phyloP scores from a whole-genome alignment of 2,113 vertebrate genomes.

The Prolemur simus region DNA sequence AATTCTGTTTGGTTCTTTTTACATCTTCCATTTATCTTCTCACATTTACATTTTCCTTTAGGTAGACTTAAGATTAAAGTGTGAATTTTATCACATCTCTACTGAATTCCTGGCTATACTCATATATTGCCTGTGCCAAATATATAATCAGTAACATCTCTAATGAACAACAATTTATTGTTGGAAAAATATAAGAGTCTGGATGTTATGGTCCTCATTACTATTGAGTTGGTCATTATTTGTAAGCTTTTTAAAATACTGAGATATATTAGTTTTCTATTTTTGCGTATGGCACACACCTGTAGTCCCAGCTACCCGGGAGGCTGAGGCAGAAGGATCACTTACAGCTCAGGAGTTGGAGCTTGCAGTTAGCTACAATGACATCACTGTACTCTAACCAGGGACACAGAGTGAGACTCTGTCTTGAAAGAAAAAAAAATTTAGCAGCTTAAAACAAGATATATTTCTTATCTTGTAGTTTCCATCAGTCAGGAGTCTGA shows the following conservation, averaged over 20 bases:
- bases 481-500: background rate
- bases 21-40: background rate
- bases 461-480: background rate
- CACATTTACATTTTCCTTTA: background rate
- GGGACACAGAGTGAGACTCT: too few species aligned
- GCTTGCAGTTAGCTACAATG: too few species aligned
- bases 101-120: background rate
- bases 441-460: background rate
- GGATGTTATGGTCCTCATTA: background rate
- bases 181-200: background rate
- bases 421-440: background rate
- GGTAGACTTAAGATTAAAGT: background rate
- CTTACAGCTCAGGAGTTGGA: too few species aligned
- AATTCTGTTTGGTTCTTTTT: background rate
- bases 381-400: too few species aligned
- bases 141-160: background rate
- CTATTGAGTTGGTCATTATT: background rate
- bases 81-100: background rate
- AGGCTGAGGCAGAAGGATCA: too few species aligned
- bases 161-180: background rate
- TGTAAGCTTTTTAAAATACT: background rate
- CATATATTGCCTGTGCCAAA: background rate
- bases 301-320: too few species aligned
- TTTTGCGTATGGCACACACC: background rate
- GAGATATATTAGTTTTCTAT: background rate